Evolutionary conservation across 2,113 vertebrate species (phyloP), one percentile per base, ranked within the genome.

Genomic region (Burhinus oedicnemus): DNA sequence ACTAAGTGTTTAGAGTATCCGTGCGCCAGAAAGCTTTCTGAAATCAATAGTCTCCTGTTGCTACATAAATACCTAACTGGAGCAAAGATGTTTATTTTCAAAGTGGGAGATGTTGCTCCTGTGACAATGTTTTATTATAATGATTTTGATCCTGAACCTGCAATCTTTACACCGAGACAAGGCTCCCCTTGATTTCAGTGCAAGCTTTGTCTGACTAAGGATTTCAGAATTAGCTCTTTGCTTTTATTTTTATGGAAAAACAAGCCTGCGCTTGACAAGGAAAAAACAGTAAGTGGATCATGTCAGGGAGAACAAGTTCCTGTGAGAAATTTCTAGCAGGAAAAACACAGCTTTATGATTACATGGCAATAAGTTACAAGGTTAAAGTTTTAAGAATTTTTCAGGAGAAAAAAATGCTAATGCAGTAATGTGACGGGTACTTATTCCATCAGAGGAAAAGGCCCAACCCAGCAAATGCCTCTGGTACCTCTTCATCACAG

Each of bases 191-290:
- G 89, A 93, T 91, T 87, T 93, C 89, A 85, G 36, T 6, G 61
- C 74, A 71, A 87, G 89, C 84, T 85, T 80, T 95, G 70, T 79
- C 83, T 95, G 90, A 82, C 76, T 89, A 84, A 76, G 77, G 87
- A 80, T 87, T 95, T 92, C 94, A 91, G 89, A 96, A 95, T 97
- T 94, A 97, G 95, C 66, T 95, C 89, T 77, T 89, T 58, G 54
- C 74, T 96, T 93, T 97, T 94, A 91, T 87, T 97, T 91, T 92
- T 93, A 83, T 93, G 93, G 94, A 57, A 85, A 97, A 97, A 94
- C 89, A 95, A 92, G 87, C 74, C 78, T 61, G 81, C 5, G 14
- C 70, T 89, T 94, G 89, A 95, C 84, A 95, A 76, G 94, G 57
- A 90, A 8, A 69, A 89, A 89, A 40, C 86, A 94, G 70, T 95